These are phyloP conservation scores for Malacosoma neustria DNA, from an alignment of 2,888 invertebrate species.

Conservation along the genomic window DNA sequence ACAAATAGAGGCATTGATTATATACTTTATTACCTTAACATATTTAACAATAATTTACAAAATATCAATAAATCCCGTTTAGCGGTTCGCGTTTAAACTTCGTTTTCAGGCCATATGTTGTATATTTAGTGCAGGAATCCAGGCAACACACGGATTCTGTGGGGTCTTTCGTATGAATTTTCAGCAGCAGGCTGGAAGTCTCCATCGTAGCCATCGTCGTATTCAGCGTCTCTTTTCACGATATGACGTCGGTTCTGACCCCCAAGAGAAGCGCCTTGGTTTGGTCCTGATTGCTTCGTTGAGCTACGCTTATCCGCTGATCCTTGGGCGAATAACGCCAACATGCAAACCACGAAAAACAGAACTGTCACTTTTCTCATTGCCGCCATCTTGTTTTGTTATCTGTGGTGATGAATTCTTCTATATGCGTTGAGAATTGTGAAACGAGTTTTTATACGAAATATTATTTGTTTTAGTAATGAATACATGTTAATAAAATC, in stretches of 20 bases:
- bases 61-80: slow-evolving; percentile 14
- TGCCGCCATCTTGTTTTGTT: slow-evolving; percentile 27
- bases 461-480: slow-evolving; percentile 17
- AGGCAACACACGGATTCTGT: slow-evolving; percentile 44
- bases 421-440: slow-evolving; percentile 7
- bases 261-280: slow-evolving; percentile 3
- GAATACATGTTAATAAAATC: slow-evolving; percentile 14
- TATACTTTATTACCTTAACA: slow-evolving; percentile 12
- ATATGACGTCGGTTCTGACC: slow-evolving; percentile 22
- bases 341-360: slow-evolving; percentile 26
- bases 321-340: slow-evolving; percentile 19
- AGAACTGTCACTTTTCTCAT: slow-evolving; percentile 27
- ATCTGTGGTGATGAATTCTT: slow-evolving; percentile 9
- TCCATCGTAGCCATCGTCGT: slow-evolving; percentile 26
- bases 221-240: slow-evolving; percentile 39
- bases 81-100: slow-evolving; percentile 1
- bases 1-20: slow-evolving; percentile 17
- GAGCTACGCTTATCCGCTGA: slow-evolving; percentile 12
- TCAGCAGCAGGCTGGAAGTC: slow-evolving; percentile 19
- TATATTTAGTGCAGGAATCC: slow-evolving; percentile 39
- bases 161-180: slow-evolving; percentile 35
- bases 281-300: neutral
- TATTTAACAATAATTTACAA: slow-evolving; percentile 5
- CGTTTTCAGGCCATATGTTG: neutral
- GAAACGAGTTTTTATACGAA: slow-evolving; percentile 11